Conservation (phyloP, 1,140 invertebrate genomes). For the Drosophila pandora region DNA sequence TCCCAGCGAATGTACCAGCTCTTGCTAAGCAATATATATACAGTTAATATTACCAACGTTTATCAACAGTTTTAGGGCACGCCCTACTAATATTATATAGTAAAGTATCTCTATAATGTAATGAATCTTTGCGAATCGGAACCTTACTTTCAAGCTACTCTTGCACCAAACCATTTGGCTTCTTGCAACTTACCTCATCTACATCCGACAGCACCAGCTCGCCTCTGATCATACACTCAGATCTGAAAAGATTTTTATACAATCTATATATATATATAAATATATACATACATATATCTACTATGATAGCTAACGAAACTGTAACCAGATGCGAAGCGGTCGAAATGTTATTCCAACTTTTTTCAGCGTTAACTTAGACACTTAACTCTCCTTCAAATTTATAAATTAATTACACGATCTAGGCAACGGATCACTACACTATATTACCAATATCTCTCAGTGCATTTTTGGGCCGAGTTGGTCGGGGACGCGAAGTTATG, state of each 20-base stretch:
- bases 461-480: conserved; percentile 53
- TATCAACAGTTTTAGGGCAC: conserved; percentile 25
- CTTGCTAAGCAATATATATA: conserved; percentile 53
- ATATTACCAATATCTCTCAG: conserved; percentile 15
- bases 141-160: conserved; percentile 49
- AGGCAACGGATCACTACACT: conserved; percentile 11
- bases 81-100: conserved; percentile 20
- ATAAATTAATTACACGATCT: conserved; percentile 30
- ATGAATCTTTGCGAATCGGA: conserved; percentile 27
- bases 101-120: conserved; percentile 30
- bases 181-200: conserved; percentile 78
- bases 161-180: conserved; percentile 73
- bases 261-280: conserved; percentile 37
- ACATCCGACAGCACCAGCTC: conserved; percentile 66
- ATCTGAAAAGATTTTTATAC: conserved; percentile 62
- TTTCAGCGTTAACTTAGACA: conserved; percentile 51
- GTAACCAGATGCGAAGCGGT: conserved; percentile 30
- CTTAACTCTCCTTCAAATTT: conserved; percentile 31
- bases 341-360: conserved; percentile 42
- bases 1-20: conserved; percentile 14
- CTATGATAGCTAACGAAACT: conserved; percentile 26
- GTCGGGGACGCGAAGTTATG: conserved; percentile 16
- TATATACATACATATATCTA: conserved; percentile 8
- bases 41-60: conserved; percentile 5
- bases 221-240: conserved; percentile 50